A percentile compares a stretch with the other conserved stretches of the same genome.
Conservation (phyloP, 2,888 invertebrate genomes). For the Lamellibrachia columna region DNA sequence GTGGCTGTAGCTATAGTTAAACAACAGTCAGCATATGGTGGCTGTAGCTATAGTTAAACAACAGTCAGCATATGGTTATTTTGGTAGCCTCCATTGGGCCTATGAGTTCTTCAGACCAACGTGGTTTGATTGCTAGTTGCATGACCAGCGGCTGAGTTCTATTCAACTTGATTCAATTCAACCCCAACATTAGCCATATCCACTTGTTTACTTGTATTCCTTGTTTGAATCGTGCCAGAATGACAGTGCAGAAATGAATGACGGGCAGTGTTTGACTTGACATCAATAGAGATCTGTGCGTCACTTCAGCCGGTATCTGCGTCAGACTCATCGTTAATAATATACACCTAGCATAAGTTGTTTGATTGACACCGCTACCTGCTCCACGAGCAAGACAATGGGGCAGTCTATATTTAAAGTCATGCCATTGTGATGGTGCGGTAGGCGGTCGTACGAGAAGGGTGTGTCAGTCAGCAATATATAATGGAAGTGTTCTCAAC, state of each 20-base stretch:
- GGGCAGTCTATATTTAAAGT: background rate
- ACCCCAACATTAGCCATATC: background rate
- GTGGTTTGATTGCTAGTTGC: no score
- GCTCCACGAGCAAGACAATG: background rate
- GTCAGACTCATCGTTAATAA: background rate
- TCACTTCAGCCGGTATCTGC: background rate
- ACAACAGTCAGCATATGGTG: no score
- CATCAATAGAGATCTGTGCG: background rate
- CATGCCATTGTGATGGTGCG: background rate
- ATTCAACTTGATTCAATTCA: background rate
- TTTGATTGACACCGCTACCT: background rate
- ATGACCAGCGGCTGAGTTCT: background rate
- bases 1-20: no score
- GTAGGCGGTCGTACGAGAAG: background rate
- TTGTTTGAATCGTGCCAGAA: background rate
- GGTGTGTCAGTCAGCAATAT: background rate
- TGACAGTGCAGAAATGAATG: background rate
- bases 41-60: no score
- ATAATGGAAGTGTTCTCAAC: background rate
- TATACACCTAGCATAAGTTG: background rate
- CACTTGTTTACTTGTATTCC: background rate
- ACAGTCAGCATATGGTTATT: no score
- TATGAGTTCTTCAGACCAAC: background rate
- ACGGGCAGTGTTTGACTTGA: background rate
- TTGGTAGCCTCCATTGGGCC: no score